Base-by-base conservation (phyloP, 1,140 invertebrate genomes). In the Berghia stephanieae region DNA sequence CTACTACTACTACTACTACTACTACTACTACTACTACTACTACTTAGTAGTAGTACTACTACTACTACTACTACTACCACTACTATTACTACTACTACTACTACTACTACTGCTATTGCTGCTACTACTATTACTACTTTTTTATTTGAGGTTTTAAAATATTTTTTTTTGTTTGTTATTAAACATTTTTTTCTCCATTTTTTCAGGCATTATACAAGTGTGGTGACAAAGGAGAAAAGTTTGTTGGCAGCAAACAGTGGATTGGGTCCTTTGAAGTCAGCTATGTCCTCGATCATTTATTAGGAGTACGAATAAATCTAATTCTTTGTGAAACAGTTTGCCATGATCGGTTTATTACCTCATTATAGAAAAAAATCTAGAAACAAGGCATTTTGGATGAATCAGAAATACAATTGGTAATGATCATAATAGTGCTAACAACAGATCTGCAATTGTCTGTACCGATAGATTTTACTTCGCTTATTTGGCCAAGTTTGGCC, bases 191-290 rank as follows among this genome's bases (percentile, higher is more conserved):
- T 34, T 34, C 27, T 40, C 18, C 60, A 24, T 49, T 63, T 71
- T 86, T 85, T 70, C 75, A 91, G 90, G 89, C 94, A 89, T 91
- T 99, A 77, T 95, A 99, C 52, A 94, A 96, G 81, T 94, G 99
- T 83, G 96, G 96, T 6, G 98, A 99, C 89, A 99, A 99, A 90
- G 92, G 93, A 21, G 86, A 92, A 3, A 92, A 91, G 68, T 99
- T 99, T 90, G 90, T 99, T 57, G 95, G 95, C 6, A 96, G 96
- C 1, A 93, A 92, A 78, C 92, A 98, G 87, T 99, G 98, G 98
- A 99, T 99, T 88, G 98, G 98, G 13, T 99, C 97, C 0, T 96
- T 95, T 21, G 98, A 99, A 93, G 95, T 99, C 3, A 94, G 94
- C 85, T 99, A 95, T 91, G 95, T 96, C 77, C 89, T 99, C 63